A percentile compares a stretch with the other conserved stretches of the same genome.
These are phyloP conservation scores for Porites australiensis DNA, from an alignment of 64 coral and sea anemone genomes.

Conservation along the genomic window DNA sequence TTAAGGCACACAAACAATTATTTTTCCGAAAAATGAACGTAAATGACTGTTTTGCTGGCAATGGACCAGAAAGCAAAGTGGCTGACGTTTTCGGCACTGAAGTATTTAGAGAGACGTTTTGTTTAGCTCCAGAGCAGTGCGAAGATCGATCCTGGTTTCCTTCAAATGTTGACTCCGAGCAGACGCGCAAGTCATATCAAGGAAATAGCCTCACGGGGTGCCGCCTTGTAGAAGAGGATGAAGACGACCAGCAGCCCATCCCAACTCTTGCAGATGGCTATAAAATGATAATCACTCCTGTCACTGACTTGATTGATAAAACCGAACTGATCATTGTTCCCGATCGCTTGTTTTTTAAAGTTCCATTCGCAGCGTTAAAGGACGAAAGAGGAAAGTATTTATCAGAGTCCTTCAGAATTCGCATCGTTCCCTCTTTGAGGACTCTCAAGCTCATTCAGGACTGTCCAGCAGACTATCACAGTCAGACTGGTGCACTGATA, in stretches of 20 bases:
- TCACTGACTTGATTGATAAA: too few species aligned
- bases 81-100: not conserved
- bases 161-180: not conserved
- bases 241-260: not conserved
- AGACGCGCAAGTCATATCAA: too few species aligned
- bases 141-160: constrained; percentile 10
- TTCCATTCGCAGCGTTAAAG: too few species aligned
- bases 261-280: not conserved
- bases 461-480: too few species aligned
- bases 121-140: not conserved
- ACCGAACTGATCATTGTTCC: too few species aligned
- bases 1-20: not conserved
- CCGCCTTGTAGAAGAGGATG: not conserved
- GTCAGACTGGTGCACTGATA: too few species aligned
- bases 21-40: not conserved
- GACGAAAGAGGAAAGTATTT: too few species aligned
- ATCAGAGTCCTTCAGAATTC: too few species aligned
- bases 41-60: not conserved
- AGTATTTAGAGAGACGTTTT: not conserved
- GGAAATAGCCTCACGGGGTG: not conserved
- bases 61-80: not conserved
- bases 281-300: not conserved
- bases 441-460: too few species aligned
- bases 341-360: too few species aligned
- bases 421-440: too few species aligned